Base-by-base conservation (phyloP, 2,888 invertebrate species). In the Fragum whitleyi region DNA sequence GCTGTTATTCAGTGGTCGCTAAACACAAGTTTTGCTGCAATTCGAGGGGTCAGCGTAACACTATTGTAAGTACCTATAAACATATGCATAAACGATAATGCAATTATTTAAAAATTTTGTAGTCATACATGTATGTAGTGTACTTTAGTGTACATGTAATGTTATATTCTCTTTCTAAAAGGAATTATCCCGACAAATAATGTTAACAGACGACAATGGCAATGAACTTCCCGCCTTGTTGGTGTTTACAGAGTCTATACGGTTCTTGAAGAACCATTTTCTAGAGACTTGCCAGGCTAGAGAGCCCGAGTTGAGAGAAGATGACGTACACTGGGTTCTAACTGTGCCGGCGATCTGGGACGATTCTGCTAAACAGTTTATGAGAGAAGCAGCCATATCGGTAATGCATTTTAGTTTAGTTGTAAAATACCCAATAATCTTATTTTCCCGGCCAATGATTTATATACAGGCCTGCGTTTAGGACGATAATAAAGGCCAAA, bases 341-440 rank as follows among this genome's bases (percentile, higher is more conserved):
- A 57, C 57, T 26, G 57, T 57, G 26, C 57, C 57, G 57, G 57
- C 57, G 26, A 57, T 57, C 23, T 57, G 57, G 57, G 26, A 57
- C 26, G 57, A 57, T n/a, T 26, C 23, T n/a, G 77, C 26, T n/a
- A 81, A 81, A 47, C 77, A 77, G 75, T 81, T 81, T 51, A 81
- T 81, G 81, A 39, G 81, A 29, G 81, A 81, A 32, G 81, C 81
- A 1, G 81, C 81, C 21, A 62, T 75, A 19, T 47, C 16, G 1
- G 57, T 21, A 53, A 7, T 5, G n/a, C 14, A 53, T n/a, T 47
- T n/a, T n/a, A n/a, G n/a, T n/a, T n/a, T n/a, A n/a, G 16, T 47
- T 47, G 47, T 47, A 14, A 47, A 14, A 16, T 47, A 47, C 14
- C 16, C 16, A 16, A 47, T 16, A 47, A 14, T 47, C 16, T 16